A percentile compares a stretch with the other conserved stretches of the same genome.
Evolutionary conservation across 2,888 invertebrate species (phyloP).

Genomic region (Philaethria dido): DNA sequence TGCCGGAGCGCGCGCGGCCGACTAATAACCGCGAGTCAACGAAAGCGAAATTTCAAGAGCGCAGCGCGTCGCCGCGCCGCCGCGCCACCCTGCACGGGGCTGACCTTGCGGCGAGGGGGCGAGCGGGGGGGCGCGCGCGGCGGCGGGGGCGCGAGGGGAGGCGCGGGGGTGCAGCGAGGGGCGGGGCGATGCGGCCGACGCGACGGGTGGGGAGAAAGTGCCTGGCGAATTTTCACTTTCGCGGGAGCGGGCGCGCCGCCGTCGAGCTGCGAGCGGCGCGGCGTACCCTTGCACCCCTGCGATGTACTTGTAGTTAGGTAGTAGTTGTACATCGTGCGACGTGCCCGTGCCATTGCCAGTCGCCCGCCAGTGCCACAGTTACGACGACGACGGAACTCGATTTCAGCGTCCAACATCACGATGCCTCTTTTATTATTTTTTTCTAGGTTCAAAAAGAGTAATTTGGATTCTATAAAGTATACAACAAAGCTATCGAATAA

Average conservation of each 20-base stretch:
- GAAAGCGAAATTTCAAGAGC: constrained; percentile 89
- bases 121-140: constrained; percentile 53
- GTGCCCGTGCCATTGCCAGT: not conserved
- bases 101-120: constrained; percentile 51
- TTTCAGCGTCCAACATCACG: not conserved
- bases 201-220: constrained; percentile 80
- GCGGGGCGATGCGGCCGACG: constrained; percentile 55
- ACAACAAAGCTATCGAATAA: not conserved
- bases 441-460: not conserved
- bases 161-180: constrained; percentile 66
- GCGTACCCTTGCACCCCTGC: constrained; percentile 10
- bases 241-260: constrained; percentile 59
- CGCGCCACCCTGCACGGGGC: constrained; percentile 56
- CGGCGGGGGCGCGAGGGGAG: constrained; percentile 57
- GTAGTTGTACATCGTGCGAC: not conserved
- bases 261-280: constrained; percentile 41
- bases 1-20: constrained; percentile 84
- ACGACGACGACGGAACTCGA: not conserved
- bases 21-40: constrained; percentile 84
- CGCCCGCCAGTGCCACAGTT: not conserved
- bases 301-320: not conserved
- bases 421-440: constrained; percentile 4
- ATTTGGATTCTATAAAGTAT: not conserved
- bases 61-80: constrained; percentile 77
- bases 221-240: constrained; percentile 81